phyloP scores from a whole-genome alignment of 2,797 vertebrate species.

The Schizopygopsis pylzovi region DNA sequence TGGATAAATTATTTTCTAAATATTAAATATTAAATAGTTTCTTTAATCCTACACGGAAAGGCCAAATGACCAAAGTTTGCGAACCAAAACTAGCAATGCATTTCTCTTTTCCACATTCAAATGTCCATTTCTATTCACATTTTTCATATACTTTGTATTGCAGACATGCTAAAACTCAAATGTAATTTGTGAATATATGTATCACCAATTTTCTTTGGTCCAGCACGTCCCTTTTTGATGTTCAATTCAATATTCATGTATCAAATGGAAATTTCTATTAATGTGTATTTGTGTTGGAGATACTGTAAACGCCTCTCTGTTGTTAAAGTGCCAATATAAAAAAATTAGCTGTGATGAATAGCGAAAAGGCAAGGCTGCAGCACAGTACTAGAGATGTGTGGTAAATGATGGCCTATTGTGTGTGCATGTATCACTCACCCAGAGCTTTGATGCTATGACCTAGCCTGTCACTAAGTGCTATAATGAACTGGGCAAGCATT shows the following conservation, averaged over 20 bases:
- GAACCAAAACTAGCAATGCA: not conserved
- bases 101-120: not conserved
- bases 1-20: no score
- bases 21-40: not conserved
- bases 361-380: conserved; percentile 30
- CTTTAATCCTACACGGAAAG: not conserved
- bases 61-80: not conserved
- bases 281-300: conserved; percentile 44
- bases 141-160: not conserved
- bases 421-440: conserved; percentile 41
- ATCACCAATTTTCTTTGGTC: not conserved
- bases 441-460: conserved; percentile 39
- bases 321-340: conserved; percentile 50
- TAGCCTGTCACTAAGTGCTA: conserved; percentile 55
- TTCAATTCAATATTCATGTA: conserved; percentile 34
- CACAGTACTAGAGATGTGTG: conserved; percentile 28
- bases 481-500: conserved; percentile 57
- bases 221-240: conserved; percentile 10
- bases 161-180: not conserved
- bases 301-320: conserved; percentile 32
- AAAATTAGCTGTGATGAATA: conserved; percentile 42
- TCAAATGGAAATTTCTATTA: conserved; percentile 32
- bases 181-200: conserved; percentile 24
- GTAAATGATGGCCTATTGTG: conserved; percentile 36
- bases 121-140: not conserved